Conservation (phyloP, 2,888 invertebrate species). For the Hypselothyrea guttata region DNA sequence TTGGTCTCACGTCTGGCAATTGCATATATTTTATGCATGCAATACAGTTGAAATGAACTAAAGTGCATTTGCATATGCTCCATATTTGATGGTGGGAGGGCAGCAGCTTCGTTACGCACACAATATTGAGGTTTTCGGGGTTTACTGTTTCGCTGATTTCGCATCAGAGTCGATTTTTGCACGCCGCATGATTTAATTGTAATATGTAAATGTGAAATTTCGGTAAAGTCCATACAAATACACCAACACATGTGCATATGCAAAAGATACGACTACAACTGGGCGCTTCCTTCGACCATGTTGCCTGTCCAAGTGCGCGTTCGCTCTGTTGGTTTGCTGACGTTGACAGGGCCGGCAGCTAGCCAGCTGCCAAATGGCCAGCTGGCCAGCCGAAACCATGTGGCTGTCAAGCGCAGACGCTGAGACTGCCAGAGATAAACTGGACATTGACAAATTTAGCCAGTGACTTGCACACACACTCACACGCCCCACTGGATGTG, state of each 20-base stretch:
- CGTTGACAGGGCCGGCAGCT: slow-evolving; percentile 51
- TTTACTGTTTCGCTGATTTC: slow-evolving; percentile 51
- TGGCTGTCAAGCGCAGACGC: slow-evolving; percentile 64
- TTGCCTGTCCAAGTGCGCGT: slow-evolving; percentile 6
- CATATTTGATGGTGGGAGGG: slow-evolving; percentile 20
- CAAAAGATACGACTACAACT: neutral
- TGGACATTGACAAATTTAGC: slow-evolving; percentile 70
- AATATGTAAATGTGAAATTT: slow-evolving; percentile 63
- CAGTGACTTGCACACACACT: slow-evolving; percentile 40
- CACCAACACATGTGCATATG: slow-evolving; percentile 13
- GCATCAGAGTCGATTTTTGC: slow-evolving; percentile 49
- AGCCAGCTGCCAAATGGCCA: neutral
- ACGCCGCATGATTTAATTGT: slow-evolving; percentile 69
- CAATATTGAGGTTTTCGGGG: slow-evolving; percentile 58
- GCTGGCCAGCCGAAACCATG: slow-evolving; percentile 63
- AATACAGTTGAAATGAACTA: slow-evolving; percentile 75
- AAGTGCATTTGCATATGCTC: slow-evolving; percentile 71
- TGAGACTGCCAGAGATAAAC: slow-evolving; percentile 68
- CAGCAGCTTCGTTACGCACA: slow-evolving; percentile 12
- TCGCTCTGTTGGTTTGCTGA: slow-evolving; percentile 21
- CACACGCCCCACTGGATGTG: slow-evolving; percentile 20
- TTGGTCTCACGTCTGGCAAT: slow-evolving; percentile 15
- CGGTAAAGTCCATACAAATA: slow-evolving; percentile 9
- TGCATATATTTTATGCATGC: slow-evolving; percentile 65
- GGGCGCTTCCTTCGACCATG: neutral